These are phyloP conservation scores for Aporophyla lueneburgensis DNA, from an alignment of 2,888 invertebrate genomes.

Conservation along the genomic window DNA sequence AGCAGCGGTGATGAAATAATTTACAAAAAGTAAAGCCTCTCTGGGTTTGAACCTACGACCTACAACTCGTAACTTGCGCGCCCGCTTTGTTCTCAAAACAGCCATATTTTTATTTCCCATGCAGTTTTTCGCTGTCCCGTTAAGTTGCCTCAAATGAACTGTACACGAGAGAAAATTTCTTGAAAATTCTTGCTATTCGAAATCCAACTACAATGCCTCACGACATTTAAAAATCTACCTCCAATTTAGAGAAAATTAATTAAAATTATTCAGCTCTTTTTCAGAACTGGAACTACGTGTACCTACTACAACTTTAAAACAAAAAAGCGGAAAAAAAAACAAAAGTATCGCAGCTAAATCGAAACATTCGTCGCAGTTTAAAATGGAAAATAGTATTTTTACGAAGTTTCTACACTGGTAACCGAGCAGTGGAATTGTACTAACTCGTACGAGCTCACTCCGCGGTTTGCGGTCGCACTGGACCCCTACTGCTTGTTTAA, in stretches of 20 bases:
- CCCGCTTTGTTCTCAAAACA: not conserved
- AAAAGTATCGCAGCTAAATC: constrained; percentile 44
- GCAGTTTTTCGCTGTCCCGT: not conserved
- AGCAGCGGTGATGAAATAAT: too few relatives aligned
- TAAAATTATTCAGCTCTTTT: not conserved
- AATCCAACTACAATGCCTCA: not conserved
- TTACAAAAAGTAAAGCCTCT: too few relatives aligned
- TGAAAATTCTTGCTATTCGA: not conserved
- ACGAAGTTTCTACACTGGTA: constrained; percentile 64
- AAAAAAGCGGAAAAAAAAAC: constrained; percentile 3
- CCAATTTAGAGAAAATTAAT: not conserved
- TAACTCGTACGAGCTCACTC: constrained; percentile 63
- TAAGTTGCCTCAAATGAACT: not conserved
- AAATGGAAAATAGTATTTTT: constrained; percentile 68
- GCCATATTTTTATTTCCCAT: too few relatives aligned
- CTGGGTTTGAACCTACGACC: too few relatives aligned
- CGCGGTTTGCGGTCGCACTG: constrained; percentile 62
- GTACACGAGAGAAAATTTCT: not conserved
- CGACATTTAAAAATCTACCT: not conserved
- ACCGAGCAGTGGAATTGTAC: constrained; percentile 65
- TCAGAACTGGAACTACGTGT: not conserved
- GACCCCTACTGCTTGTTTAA: constrained; percentile 52
- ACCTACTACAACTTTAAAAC: not conserved
- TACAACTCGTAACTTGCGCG: too few relatives aligned
- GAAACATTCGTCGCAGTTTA: constrained; percentile 62